These are phyloP conservation scores for Caprella mutica DNA, from an alignment of 2,888 invertebrate species.

Conservation along the genomic window DNA sequence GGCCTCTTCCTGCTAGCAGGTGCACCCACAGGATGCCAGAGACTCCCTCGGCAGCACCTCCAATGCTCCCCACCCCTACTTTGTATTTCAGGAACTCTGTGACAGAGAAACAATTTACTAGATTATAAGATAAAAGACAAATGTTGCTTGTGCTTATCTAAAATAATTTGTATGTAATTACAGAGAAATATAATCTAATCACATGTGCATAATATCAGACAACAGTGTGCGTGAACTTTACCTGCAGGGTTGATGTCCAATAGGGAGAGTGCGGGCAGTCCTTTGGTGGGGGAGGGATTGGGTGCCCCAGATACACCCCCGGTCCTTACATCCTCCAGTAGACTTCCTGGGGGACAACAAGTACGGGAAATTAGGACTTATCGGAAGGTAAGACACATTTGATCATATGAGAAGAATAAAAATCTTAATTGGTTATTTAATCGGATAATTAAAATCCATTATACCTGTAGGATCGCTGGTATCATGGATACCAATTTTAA, in stretches of 20 bases:
- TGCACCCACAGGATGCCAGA: conserved; percentile 77
- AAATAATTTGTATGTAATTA: background rate
- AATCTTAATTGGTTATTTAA: no score
- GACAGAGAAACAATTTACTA: no score
- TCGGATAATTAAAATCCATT: no score
- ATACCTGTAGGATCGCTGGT: conserved; percentile 23
- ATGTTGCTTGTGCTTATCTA: background rate
- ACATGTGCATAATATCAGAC: no score
- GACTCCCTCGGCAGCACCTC: conserved; percentile 47
- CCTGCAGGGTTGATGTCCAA: conserved; percentile 81
- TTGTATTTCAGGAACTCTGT: conserved; percentile 35
- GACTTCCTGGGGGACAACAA: conserved; percentile 23
- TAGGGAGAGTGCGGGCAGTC: conserved; percentile 30
- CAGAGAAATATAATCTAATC: background rate
- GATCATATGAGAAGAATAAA: no score
- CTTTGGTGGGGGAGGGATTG: conserved; percentile 37
- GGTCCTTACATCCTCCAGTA: conserved; percentile 35
- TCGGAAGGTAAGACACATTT: no score
- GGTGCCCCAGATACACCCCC: conserved; percentile 34
- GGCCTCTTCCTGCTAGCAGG: conserved; percentile 65
- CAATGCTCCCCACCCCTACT: conserved; percentile 31
- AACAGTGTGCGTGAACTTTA: no score
- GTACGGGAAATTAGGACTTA: conserved; percentile 3
- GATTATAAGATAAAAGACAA: background rate
- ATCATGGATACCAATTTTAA: conserved; percentile 31